Evolutionary conservation across 2,888 invertebrate genomes (phyloP), one percentile per base, ranked within the genome.

Genomic region (Troglohyphantes excavatus): DNA sequence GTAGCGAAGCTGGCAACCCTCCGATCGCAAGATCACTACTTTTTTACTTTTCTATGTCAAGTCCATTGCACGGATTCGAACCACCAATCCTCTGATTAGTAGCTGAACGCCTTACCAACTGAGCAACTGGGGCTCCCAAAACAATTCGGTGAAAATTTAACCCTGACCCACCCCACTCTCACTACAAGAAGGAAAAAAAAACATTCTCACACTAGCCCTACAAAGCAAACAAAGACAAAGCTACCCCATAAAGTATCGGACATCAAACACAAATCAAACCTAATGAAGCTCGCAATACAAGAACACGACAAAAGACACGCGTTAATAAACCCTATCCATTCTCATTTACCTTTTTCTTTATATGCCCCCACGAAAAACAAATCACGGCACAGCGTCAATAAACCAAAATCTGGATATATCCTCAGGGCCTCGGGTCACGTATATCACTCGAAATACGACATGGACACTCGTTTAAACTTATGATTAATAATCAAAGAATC

Each of bases 391-490:
- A 53, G 23, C 19, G 63, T 19, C 84, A 33, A 84, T 84, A 84
- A 84, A 84, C 84, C 84, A 84, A 84, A 84, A 65, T 75, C 75
- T 17, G 53, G 29, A 63, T 23, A 21, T 29, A 26, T 59, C 73
- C 63, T 43, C 19, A 17, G 61, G 39, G 61, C 27, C 21, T 6
- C 19, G 23, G 43, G 75, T 81, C 81, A 73, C 81, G 65, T 88
- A 88, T 88, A 75, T 88, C 87, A 88, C 81, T 88, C 75, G 43
- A 9, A 73, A 0, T 3, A 21, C 23, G 75, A 84, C 84, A 76
- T 29, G 67, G 65, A 46, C 59, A 53, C 46, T 68, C 61, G 72
- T 46, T 86, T 81, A 87, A 67, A 23, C 73, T 23, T 67, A 72
- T 75, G 87, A 88, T 88, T 88, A 88, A 88, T 88, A 88, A 72